Conservation (phyloP, 2,888 invertebrate species). For the Zele albiditarsus region DNA sequence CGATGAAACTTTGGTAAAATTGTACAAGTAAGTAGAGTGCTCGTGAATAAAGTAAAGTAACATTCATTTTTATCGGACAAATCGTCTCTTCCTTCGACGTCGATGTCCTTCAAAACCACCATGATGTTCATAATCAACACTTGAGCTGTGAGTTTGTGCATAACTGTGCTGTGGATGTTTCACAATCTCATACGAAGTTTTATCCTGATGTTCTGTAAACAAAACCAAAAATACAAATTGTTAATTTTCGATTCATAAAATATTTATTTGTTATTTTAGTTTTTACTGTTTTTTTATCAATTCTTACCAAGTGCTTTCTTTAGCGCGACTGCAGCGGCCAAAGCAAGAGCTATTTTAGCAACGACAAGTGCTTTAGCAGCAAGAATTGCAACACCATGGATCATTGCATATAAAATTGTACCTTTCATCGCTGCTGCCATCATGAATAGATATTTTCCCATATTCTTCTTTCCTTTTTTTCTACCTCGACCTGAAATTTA, state of each 20-base stretch:
- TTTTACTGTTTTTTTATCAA: neutral
- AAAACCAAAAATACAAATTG: neutral
- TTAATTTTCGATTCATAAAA: slow-evolving; percentile 25
- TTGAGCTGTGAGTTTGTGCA: slow-evolving; percentile 83
- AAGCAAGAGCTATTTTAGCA: slow-evolving; percentile 85
- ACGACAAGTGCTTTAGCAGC: slow-evolving; percentile 90
- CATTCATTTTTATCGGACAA: slow-evolving; percentile 37
- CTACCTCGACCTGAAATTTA: slow-evolving; percentile 72
- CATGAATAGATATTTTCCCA: slow-evolving; percentile 79
- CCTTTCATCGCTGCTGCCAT: slow-evolving; percentile 85
- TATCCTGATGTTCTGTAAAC: slow-evolving; percentile 80
- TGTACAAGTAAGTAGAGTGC: slow-evolving; percentile 32
- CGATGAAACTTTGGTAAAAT: slow-evolving; percentile 26
- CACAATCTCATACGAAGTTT: slow-evolving; percentile 89
- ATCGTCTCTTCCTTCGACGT: slow-evolving; percentile 75
- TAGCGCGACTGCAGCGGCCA: slow-evolving; percentile 87
- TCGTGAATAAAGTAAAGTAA: neutral
- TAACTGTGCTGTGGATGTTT: slow-evolving; percentile 89
- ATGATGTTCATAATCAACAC: slow-evolving; percentile 78
- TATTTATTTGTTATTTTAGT: neutral
- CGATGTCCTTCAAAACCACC: slow-evolving; percentile 75
- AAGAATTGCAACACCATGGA: slow-evolving; percentile 85
- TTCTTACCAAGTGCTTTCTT: slow-evolving; percentile 77
- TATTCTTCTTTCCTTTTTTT: slow-evolving; percentile 80
- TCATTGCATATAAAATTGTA: slow-evolving; percentile 84